Conservation (phyloP, 2,888 invertebrate species). For the Camponotus fellah region DNA sequence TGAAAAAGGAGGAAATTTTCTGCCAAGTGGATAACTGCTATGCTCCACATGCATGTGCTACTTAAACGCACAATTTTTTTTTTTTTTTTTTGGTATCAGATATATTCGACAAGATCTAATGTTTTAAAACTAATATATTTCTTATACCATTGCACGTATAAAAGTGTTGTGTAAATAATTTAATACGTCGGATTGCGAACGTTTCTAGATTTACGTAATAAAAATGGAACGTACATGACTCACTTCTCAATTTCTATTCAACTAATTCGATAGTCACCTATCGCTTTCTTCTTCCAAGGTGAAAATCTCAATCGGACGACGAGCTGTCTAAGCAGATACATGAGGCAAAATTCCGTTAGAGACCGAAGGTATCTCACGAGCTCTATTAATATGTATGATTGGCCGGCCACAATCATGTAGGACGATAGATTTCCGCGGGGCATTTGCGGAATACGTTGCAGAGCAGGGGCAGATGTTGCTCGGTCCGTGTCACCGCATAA, state of each 20-base stretch:
- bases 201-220: neutral
- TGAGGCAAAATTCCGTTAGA: constrained; percentile 68
- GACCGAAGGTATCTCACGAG: constrained; percentile 68
- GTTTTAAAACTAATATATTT: constrained; percentile 4
- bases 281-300: neutral
- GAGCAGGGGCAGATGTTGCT: constrained; percentile 67
- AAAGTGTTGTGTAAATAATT: neutral
- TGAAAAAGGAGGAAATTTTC: constrained; percentile 3
- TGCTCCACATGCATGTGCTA: neutral
- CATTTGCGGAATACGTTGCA: constrained; percentile 60
- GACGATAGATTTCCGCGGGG: constrained; percentile 74
- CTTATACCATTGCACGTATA: neutral
- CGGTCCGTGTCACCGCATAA: constrained; percentile 70
- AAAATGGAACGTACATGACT: neutral
- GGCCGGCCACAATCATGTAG: constrained; percentile 76
- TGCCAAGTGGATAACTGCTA: neutral
- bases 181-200: neutral
- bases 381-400: constrained; percentile 83
- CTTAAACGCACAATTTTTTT: neutral
- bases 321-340: constrained; percentile 38
- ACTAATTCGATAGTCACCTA: neutral
- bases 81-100: neutral
- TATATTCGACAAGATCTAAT: neutral
- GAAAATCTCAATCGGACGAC: constrained; percentile 17
- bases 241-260: neutral